Evolutionary conservation across 2,888 invertebrate genomes (phyloP).

Genomic region (Calliopum simillimum): DNA sequence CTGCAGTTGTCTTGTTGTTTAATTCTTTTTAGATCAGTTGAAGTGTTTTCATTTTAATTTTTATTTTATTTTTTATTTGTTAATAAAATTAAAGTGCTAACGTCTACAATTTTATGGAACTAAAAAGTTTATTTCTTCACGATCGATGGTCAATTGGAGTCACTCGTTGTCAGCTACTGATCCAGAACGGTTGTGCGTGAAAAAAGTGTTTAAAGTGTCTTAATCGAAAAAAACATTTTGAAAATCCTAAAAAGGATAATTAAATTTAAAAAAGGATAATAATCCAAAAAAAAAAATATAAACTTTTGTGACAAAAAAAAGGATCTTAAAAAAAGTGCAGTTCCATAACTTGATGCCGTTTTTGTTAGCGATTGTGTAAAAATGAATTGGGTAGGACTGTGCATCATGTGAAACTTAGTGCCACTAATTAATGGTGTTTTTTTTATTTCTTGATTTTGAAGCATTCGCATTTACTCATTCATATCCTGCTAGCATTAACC

Average conservation of each 20-base stretch:
- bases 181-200: constrained; percentile 8
- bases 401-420: neutral
- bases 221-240: neutral
- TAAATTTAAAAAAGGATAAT: neutral
- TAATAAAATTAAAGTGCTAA: constrained; percentile 30
- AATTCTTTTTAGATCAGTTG: constrained; percentile 18
- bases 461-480: constrained; percentile 1
- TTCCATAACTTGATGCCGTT: neutral
- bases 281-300: no score
- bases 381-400: constrained; percentile 28
- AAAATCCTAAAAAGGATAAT: neutral
- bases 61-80: constrained; percentile 5
- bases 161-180: constrained; percentile 46
- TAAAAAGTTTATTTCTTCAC: constrained; percentile 58
- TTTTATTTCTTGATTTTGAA: constrained; percentile 5
- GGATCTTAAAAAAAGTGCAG: no score
- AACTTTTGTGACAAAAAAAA: no score
- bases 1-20: constrained; percentile 18
- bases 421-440: neutral
- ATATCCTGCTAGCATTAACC: constrained; percentile 28
- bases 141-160: constrained; percentile 44
- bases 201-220: neutral
- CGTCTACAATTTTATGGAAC: constrained; percentile 45
- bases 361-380: neutral
- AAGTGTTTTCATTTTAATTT: neutral